Conservation (phyloP, 2,113 vertebrate species). For the Myotis brandtii region DNA sequence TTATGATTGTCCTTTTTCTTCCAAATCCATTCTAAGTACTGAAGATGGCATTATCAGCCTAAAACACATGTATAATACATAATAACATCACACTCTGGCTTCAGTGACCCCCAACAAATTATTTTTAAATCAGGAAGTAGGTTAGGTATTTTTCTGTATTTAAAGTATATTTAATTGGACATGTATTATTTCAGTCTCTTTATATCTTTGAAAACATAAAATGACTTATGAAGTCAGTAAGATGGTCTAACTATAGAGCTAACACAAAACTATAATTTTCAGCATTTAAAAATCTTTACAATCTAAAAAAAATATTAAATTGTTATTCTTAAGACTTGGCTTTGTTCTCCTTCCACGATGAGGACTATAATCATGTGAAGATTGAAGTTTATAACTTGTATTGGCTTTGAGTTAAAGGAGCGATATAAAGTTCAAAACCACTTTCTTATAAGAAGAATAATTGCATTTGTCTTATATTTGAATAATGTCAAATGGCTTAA, state of each 20-base stretch:
- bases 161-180: not conserved
- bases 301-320: slow-evolving; percentile 35
- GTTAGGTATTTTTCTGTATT: slow-evolving; percentile 10
- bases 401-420: slow-evolving; percentile 38
- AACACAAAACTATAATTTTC: slow-evolving; percentile 58
- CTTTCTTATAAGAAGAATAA: slow-evolving; percentile 43
- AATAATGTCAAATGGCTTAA: slow-evolving; percentile 37
- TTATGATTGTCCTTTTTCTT: not conserved
- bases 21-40: not conserved
- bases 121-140: slow-evolving; percentile 52
- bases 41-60: not conserved
- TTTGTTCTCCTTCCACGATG: not conserved
- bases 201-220: slow-evolving; percentile 30
- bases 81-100: not conserved
- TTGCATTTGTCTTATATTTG: slow-evolving; percentile 42
- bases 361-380: slow-evolving; percentile 15
- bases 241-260: not conserved
- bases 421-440: slow-evolving; percentile 21
- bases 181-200: not conserved
- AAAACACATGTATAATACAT: not conserved
- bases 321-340: slow-evolving; percentile 38
- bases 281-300: slow-evolving; percentile 48
- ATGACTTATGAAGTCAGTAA: slow-evolving; percentile 35
- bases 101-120: not conserved
- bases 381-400: slow-evolving; percentile 29